Evolutionary conservation across 2,888 invertebrate genomes (phyloP), one percentile per base, ranked within the genome.

Genomic region (Rhagonycha lutea): DNA sequence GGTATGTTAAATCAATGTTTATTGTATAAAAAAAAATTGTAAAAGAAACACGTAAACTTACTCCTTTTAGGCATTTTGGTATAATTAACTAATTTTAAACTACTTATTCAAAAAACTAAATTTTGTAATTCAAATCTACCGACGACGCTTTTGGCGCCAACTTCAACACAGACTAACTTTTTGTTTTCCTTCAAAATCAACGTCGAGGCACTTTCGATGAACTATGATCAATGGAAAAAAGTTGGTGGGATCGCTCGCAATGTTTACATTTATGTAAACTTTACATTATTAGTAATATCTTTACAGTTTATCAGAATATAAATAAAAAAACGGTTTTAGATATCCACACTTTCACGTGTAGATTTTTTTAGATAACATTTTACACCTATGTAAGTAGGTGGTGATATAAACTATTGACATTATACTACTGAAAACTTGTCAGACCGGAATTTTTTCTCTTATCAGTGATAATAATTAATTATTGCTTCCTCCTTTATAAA

Each of bases 211-310:
- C 63, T 65, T 65, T 65, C 63, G 63, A 24, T 65, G 63, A 65
- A 65, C 63, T 65, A 65, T 65, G 63, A 65, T 65, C 63, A 65
- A 65, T 24, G 63, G 47, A 47, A 65, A 65, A 65, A n/a, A 23
- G 63, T 18, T 65, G 63, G 63, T 65, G 63, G 63, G 63, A 65
- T 65, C 26, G 26, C 4, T 65, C 7, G 14, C 12, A 65, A 26
- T 65, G n/a, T 65, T 24, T 65, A 65, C 63, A 65, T 65, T 65
- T 14, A 14, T 18, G 23, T 65, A 24, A 47, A 47, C 47, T 47
- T 47, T 2, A 47, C 47, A n/a, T 7, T 47, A 47, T n/a, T 47
- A 47, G n/a, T n/a, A n/a, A 47, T 11, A n/a, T 47, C 47, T 7
- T n/a, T 47, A n/a, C 47, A 47, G 0, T 47, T 47, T 47, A 47